phyloP scores from a whole-genome alignment of 2,888 invertebrate species.

The Lycophotia porphyrea region DNA sequence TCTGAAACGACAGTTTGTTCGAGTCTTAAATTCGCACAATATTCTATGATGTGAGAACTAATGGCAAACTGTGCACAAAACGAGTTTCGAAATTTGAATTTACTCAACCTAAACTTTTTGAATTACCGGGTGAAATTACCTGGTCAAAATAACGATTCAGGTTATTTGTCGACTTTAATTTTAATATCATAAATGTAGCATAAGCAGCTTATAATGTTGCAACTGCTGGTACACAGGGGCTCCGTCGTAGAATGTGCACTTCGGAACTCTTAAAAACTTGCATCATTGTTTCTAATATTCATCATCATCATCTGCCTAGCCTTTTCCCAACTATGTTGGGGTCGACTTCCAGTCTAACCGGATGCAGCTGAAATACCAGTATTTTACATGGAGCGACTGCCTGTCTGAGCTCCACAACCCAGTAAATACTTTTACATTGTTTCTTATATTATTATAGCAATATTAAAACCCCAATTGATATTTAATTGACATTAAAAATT shows the following conservation, averaged over 20 bases:
- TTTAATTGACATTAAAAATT: neutral
- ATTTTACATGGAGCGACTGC: too few relatives aligned
- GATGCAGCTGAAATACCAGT: too few relatives aligned
- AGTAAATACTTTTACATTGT: too few relatives aligned
- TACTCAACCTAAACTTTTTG: slow-evolving; percentile 8
- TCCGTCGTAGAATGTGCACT: neutral
- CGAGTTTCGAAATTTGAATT: slow-evolving; percentile 33
- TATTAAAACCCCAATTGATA: too few relatives aligned
- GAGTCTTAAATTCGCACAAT: neutral
- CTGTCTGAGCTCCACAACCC: too few relatives aligned
- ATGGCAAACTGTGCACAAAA: slow-evolving; percentile 23
- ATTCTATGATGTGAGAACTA: slow-evolving; percentile 1
- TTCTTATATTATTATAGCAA: neutral
- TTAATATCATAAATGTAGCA: neutral
- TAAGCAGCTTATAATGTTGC: neutral
- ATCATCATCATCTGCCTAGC: too few relatives aligned
- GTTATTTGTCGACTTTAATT: neutral
- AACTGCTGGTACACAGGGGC: neutral
- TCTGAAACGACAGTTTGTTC: neutral
- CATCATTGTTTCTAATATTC: neutral
- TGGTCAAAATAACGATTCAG: neutral
- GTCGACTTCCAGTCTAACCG: too few relatives aligned
- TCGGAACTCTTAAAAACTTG: neutral
- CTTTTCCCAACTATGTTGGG: too few relatives aligned
- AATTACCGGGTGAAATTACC: neutral